Evolutionary conservation across 2,113 vertebrate species (phyloP).

Genomic region (Chloropsis cyanopogon): DNA sequence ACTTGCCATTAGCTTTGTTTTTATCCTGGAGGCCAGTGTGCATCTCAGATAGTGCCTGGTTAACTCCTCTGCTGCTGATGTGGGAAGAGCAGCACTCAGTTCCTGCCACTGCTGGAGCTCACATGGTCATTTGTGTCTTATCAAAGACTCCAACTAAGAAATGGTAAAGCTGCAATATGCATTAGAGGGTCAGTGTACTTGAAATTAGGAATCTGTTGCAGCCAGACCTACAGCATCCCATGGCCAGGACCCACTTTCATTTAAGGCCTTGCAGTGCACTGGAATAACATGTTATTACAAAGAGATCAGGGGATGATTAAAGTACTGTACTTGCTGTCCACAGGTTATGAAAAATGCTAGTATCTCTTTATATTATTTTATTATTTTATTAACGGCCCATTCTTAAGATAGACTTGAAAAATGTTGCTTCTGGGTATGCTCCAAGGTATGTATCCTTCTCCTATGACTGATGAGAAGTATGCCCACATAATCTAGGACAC

Average conservation of each 20-base stretch:
- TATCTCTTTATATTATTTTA: neutral
- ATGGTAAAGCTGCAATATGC: neutral
- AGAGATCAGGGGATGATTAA: neutral
- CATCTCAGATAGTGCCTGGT: neutral
- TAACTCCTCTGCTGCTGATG: neutral
- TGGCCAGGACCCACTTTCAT: neutral
- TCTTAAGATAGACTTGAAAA: neutral
- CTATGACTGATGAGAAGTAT: neutral
- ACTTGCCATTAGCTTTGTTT: conserved; percentile 39
- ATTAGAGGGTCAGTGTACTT: neutral
- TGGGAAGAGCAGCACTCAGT: neutral
- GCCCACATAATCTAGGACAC: neutral
- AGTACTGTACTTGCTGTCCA: neutral
- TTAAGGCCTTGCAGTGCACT: neutral
- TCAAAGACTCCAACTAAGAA: neutral
- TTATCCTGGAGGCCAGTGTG: neutral
- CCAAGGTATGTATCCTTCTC: neutral
- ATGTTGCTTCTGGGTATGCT: neutral
- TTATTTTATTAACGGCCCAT: neutral
- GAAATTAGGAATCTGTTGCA: neutral
- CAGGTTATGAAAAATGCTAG: neutral
- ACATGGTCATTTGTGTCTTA: neutral
- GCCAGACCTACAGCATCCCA: fast-evolving
- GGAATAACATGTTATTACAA: neutral
- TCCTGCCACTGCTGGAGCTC: neutral